Percentiles rank a stretch among this genome's conserved stretches.
Evolutionary conservation across 2,797 vertebrate genomes (phyloP).

Genomic region (Melanogrammus aeglefinus): DNA sequence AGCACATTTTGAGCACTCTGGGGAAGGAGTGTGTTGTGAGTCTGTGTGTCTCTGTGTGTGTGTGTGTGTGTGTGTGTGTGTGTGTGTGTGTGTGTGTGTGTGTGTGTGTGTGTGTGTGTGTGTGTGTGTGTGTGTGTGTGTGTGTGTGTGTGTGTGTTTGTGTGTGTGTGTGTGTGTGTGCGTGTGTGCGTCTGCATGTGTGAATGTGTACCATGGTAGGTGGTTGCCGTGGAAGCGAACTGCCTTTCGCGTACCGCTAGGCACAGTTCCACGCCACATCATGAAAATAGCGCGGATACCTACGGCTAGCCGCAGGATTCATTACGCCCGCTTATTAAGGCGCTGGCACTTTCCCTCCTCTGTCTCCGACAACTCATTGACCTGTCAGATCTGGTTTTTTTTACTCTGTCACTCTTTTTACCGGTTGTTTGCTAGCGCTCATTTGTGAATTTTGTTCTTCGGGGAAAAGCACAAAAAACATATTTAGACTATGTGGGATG

Average conservation of each 20-base stretch:
- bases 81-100: too few relatives aligned
- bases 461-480: too few relatives aligned
- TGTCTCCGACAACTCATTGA: too few relatives aligned
- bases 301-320: constrained; percentile 1
- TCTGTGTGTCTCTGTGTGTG: constrained; percentile 12
- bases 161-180: neutral
- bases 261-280: neutral
- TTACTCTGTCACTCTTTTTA: too few relatives aligned
- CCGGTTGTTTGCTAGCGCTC: too few relatives aligned
- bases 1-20: too few relatives aligned
- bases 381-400: too few relatives aligned
- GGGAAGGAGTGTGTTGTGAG: constrained; percentile 6
- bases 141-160: constrained; percentile 15
- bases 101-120: neutral
- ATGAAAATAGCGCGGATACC: neutral
- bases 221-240: neutral
- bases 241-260: neutral
- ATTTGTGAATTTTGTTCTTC: too few relatives aligned
- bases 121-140: neutral
- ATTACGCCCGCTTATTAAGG: neutral
- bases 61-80: constrained; percentile 7
- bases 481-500: too few relatives aligned
- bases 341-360: too few relatives aligned
- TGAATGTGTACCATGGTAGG: neutral
- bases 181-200: neutral